These are phyloP conservation scores for Drosophila pseudotalamancana DNA, from an alignment of 2,888 invertebrate species.

Conservation along the genomic window DNA sequence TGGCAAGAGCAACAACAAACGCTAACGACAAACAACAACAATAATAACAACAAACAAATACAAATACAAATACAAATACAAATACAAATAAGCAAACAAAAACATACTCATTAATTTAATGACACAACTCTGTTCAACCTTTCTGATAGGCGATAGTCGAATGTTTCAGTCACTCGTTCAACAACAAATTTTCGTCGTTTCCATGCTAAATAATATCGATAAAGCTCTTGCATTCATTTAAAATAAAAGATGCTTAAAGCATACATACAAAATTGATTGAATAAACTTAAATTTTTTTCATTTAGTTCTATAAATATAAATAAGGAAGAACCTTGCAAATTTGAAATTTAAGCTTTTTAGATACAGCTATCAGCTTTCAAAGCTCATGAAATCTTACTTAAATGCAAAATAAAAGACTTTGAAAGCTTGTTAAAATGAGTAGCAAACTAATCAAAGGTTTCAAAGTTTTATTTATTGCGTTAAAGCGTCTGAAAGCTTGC, in stretches of 20 bases:
- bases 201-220: conserved; percentile 23
- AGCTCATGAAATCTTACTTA: neutral
- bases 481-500: neutral
- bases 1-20: conserved; percentile 45
- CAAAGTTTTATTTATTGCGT: no score
- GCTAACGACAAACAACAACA: no score
- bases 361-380: no score
- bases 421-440: no score
- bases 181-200: conserved; percentile 18
- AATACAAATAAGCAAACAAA: conserved; percentile 23
- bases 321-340: no score
- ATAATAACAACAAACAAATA: conserved; percentile 22
- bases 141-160: conserved; percentile 23
- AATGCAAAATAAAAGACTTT: no score
- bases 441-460: no score
- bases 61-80: conserved; percentile 16
- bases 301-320: no score
- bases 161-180: conserved; percentile 39
- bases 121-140: conserved; percentile 55
- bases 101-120: conserved; percentile 51
- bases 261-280: neutral
- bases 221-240: conserved; percentile 54
- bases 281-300: no score
- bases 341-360: no score
- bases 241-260: no score